Evolutionary conservation across 2,113 vertebrate species (phyloP), one percentile per base, ranked within the genome.

Genomic region (Podilymbus podiceps): DNA sequence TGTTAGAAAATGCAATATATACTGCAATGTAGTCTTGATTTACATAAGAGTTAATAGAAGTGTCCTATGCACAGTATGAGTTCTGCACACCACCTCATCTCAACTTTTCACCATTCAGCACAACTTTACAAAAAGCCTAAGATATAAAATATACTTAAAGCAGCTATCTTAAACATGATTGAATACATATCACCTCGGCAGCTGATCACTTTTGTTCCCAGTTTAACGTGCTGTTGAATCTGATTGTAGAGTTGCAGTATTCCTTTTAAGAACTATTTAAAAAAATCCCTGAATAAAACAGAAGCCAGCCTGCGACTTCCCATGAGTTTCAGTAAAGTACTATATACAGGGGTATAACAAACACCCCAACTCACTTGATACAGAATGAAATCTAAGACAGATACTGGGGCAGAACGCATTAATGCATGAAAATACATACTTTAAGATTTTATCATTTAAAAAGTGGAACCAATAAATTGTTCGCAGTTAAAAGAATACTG

Each of bases 251-350:
- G 97, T 92, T 98, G 96, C 97, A 98, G 97, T 98, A 98, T 96
- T 97, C 98, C 90, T 95, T 98, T 96, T 74, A 53, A 95, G 86
- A 97, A 60, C 94, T 86, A 90, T 88, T 97, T 96, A 87, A 95
- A 94, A 97, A 97, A 98, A 98, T 98, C 98, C 98, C 98, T 98
- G 98, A 98, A 98, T 98, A 98, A 98, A 98, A 95, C 97, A 97
- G 98, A 98, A 98, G 98, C 96, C 97, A 98, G 90, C 82, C 93
- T 98, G 96, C 28, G 97, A 98, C 98, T 98, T 98, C 98, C 96
- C 69, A 80, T 38, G 96, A 96, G 97, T 96, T 97, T 98, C 97
- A 98, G 97, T 95, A 89, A 96, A 93, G 93, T 94, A 96, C 95
- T 94, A 96, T 93, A 71, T 91, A 94, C 92, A 97, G 89, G 90